Evolutionary conservation across 2,113 vertebrate genomes (phyloP).

Genomic region (Pycnonotus jocosus): DNA sequence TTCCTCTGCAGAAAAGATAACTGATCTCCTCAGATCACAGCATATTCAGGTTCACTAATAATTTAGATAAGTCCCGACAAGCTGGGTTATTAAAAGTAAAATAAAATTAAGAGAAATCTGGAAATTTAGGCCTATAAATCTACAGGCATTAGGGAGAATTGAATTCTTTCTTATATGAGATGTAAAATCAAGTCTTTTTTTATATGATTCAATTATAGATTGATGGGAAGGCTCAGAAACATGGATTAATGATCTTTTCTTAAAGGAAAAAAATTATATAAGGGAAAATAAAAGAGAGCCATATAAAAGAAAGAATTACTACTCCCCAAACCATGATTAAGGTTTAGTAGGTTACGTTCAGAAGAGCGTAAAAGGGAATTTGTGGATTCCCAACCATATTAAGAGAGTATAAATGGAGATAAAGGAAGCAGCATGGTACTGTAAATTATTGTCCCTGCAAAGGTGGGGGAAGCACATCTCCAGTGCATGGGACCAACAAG

Average conservation of each 20-base stretch:
- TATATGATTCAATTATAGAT: slow-evolving; percentile 78
- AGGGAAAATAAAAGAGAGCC: slow-evolving; percentile 30
- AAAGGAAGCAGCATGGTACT: slow-evolving; percentile 11
- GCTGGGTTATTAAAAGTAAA: slow-evolving; percentile 29
- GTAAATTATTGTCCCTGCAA: slow-evolving; percentile 45
- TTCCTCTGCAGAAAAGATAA: slow-evolving; percentile 17
- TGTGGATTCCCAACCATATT: slow-evolving; percentile 67
- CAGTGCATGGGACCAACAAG: not conserved
- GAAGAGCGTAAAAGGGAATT: slow-evolving; percentile 65
- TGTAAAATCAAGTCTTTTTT: slow-evolving; percentile 74
- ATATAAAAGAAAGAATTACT: slow-evolving; percentile 65
- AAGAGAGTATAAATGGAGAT: slow-evolving; percentile 53
- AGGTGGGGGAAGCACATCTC: not conserved
- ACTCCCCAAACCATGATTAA: slow-evolving; percentile 71
- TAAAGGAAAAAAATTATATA: slow-evolving; percentile 61
- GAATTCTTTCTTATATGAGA: slow-evolving; percentile 64
- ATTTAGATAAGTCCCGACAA: slow-evolving; percentile 70
- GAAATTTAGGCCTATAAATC: slow-evolving; percentile 57
- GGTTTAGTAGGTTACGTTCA: slow-evolving; percentile 66
- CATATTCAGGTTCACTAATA: slow-evolving; percentile 70
- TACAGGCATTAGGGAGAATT: slow-evolving; percentile 65
- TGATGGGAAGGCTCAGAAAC: slow-evolving; percentile 68
- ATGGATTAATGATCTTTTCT: slow-evolving; percentile 71
- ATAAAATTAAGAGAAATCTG: slow-evolving; percentile 55
- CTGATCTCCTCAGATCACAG: slow-evolving; percentile 64